Conservation (phyloP, 2,113 vertebrate genomes). For the Pagrus major region DNA sequence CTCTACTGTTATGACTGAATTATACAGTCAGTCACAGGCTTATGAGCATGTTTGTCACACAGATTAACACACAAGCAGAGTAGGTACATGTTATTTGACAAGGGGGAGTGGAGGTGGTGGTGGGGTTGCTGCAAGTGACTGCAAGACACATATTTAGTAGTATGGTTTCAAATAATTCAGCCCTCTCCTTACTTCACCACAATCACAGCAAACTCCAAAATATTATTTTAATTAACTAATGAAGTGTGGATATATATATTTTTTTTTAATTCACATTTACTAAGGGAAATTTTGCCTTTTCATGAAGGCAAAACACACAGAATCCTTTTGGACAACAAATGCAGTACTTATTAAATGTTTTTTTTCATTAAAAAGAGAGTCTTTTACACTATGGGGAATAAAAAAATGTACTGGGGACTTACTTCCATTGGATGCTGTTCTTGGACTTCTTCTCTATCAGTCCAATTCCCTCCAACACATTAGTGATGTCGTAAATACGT, state of each 20-base stretch:
- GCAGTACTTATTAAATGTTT: background rate
- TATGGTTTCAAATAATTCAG: background rate
- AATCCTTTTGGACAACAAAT: background rate
- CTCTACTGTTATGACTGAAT: background rate
- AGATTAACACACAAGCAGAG: background rate
- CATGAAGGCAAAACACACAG: background rate
- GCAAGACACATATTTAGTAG: background rate
- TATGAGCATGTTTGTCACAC: background rate
- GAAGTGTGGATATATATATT: background rate
- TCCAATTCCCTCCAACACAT: conserved; percentile 97
- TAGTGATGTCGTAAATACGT: conserved; percentile 98
- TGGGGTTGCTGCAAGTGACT: background rate
- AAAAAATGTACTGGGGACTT: conserved; percentile 76
- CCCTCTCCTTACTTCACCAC: background rate
- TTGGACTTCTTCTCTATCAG: conserved; percentile 99
- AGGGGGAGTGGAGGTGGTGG: background rate
- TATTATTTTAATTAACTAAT: background rate
- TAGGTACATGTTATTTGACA: background rate
- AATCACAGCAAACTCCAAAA: background rate
- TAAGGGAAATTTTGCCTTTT: background rate
- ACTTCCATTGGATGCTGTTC: conserved; percentile 99
- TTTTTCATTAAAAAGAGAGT: background rate
- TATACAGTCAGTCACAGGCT: background rate
- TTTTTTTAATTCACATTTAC: no score
- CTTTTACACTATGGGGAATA: background rate